Conservation (phyloP, 2,113 vertebrate genomes). For the Pampusana beccarii region DNA sequence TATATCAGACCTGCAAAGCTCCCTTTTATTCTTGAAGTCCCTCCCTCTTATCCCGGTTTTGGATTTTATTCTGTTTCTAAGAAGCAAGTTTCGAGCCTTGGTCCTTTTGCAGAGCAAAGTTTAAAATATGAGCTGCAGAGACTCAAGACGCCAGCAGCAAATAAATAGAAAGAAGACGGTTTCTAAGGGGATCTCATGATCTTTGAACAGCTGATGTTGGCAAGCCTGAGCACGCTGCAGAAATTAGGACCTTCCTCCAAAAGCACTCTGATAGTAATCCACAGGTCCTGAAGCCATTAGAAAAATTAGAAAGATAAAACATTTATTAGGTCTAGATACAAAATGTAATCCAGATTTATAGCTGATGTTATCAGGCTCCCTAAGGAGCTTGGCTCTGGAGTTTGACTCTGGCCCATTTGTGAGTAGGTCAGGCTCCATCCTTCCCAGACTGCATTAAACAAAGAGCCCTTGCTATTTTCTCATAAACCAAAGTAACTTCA, state of each 20-base stretch:
- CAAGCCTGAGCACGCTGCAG: neutral
- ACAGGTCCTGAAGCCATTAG: neutral
- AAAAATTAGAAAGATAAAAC: neutral
- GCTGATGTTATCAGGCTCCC: neutral
- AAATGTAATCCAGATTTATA: neutral
- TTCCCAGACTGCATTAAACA: neutral
- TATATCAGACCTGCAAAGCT: neutral
- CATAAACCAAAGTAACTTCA: neutral
- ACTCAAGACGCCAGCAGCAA: neutral
- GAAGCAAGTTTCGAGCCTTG: neutral
- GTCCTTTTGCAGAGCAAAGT: neutral
- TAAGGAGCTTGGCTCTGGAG: neutral
- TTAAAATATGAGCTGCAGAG: neutral
- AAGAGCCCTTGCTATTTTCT: neutral
- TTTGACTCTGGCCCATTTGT: neutral
- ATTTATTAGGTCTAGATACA: neutral
- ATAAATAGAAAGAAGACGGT: neutral
- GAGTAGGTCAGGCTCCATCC: neutral
- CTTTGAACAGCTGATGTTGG: neutral
- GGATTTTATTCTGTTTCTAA: neutral
- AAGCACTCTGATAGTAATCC: neutral
- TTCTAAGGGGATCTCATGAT: neutral
- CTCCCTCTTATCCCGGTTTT: neutral
- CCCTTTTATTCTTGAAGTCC: neutral
- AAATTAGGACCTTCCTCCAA: neutral